Evolutionary conservation across 2,888 invertebrate species (phyloP).

Genomic region (Megastigmus dorsalis): DNA sequence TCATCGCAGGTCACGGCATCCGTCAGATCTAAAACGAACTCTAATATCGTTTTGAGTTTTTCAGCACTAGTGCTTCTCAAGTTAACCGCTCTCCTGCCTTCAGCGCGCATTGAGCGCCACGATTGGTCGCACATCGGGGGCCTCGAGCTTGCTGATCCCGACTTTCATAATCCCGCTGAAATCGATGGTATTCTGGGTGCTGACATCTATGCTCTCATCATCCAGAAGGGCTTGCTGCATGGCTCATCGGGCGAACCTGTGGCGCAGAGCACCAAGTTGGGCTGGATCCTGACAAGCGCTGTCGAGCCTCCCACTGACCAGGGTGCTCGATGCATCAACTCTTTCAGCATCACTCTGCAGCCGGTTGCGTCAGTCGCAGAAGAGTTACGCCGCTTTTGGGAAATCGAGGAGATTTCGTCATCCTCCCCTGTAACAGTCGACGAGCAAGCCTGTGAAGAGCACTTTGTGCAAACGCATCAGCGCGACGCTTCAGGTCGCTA

Average conservation of each 20-base stretch:
- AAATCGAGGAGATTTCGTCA: not conserved
- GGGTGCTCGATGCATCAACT: not conserved
- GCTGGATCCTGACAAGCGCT: slow-evolving; percentile 8
- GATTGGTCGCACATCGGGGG: not conserved
- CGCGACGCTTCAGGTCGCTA: not conserved
- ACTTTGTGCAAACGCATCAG: not conserved
- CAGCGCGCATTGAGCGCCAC: not conserved
- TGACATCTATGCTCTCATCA: slow-evolving; percentile 4
- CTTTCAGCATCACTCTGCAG: not conserved
- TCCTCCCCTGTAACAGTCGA: not conserved
- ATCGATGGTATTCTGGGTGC: slow-evolving; percentile 6
- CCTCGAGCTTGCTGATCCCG: slow-evolving; percentile 1
- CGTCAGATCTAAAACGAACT: not conserved
- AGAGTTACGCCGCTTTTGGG: slow-evolving; percentile 5
- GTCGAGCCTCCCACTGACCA: not conserved
- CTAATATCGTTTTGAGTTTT: slow-evolving; percentile 6
- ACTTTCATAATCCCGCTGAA: not conserved
- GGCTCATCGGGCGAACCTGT: not conserved
- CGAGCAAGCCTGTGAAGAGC: not conserved
- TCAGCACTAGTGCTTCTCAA: slow-evolving; percentile 1
- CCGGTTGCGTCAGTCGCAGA: not conserved
- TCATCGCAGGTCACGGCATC: not conserved
- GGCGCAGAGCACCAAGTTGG: not conserved
- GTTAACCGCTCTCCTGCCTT: not conserved
- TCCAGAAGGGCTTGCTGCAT: not conserved